Percentiles rank a stretch among this genome's conserved stretches.
Conservation (phyloP, 2,113 vertebrate genomes). For the Melospiza melodia region DNA sequence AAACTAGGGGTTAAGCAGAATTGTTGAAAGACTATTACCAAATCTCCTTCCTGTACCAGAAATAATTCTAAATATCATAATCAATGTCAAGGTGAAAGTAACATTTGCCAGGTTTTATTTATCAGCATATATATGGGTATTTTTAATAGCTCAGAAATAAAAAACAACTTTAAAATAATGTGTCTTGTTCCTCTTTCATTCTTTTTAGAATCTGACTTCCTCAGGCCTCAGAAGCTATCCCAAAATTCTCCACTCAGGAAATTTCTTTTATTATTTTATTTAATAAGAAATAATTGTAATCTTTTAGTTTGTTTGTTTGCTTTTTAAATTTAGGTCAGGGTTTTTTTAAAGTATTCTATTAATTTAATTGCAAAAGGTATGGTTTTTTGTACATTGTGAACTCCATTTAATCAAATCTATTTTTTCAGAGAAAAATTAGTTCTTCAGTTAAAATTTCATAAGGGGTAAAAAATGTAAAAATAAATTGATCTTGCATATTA, state of each 20-base stretch:
- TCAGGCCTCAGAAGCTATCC: neutral
- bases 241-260: neutral
- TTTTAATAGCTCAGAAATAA: neutral
- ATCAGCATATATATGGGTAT: neutral
- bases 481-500: neutral
- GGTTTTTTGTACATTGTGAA: neutral
- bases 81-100: neutral
- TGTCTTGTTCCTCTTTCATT: neutral
- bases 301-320: neutral
- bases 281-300: neutral
- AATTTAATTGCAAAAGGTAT: neutral
- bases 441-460: neutral
- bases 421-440: neutral
- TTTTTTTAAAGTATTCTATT: neutral
- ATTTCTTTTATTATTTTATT: neutral
- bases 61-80: neutral
- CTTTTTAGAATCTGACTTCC: neutral
- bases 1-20: neutral
- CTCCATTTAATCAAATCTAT: neutral
- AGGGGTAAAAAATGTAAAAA: neutral
- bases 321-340: accelerated
- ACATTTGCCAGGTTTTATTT: neutral
- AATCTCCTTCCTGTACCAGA: neutral
- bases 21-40: neutral
- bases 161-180: neutral